Base-by-base conservation (phyloP, 2,888 invertebrate species). In the Enoplolaimus lenunculus region DNA sequence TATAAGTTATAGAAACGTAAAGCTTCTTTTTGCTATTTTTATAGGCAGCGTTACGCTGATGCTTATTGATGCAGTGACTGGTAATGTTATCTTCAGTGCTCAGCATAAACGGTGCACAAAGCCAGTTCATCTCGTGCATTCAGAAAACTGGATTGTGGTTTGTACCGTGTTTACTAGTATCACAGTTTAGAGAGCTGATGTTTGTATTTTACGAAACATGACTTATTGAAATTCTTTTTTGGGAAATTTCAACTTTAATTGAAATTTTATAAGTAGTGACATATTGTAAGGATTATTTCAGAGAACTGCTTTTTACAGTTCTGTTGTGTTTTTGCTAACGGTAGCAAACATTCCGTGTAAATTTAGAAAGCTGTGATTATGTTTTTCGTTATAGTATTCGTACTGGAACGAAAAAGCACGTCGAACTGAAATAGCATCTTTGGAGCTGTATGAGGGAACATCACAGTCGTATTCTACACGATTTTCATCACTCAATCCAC, bases 341-440 rank as follows among this genome's bases (percentile, higher is more conserved):
- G n/a, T n/a, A n/a, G n/a, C n/a, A n/a, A n/a, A n/a, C n/a, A n/a
- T n/a, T n/a, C n/a, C n/a, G n/a, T n/a, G 89, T 97, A 21, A 95
- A 97, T 83, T 90, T 93, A 0, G 98, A 99, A 83, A 93, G 98
- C 84, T 94, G 93, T 90, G 82, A 95, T 66, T 90, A 93, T 76
- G 84, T 85, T 75, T 78, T 82, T 79, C 34, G 2, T n/a, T 67
- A 34, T 7, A 84, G 74, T 97, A 95, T 82, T 86, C 90, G 57
- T 94, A 90, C 82, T 91, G 89, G 84, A 97, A 90, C 82, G 93
- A 94, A 78, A 92, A 93, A 82, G 89, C 88, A 75, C 86, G 97
- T 57, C 87, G 98, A 69, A 89, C 89, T 21, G 98, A 98, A 85
- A 86, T 98, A 71, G 90, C 90, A 0, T 89, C 93, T 0, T 84